phyloP scores from a whole-genome alignment of 2,797 vertebrate genomes.

The Fratercula arctica region DNA sequence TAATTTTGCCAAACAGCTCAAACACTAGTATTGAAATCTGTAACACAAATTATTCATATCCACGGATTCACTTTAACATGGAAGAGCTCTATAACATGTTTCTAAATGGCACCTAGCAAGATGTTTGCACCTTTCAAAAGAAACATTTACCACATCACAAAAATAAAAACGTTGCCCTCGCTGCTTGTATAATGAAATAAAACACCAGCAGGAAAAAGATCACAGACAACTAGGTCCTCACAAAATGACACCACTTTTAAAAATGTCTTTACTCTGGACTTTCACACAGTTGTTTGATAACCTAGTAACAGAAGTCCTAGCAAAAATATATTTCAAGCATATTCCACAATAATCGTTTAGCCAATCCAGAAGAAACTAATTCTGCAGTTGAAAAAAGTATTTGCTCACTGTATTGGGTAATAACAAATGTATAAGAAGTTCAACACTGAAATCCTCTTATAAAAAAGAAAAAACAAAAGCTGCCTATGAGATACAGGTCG shows the following conservation, averaged over 20 bases:
- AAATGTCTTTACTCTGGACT: not conserved
- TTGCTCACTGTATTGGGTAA: not conserved
- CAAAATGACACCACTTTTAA: not conserved
- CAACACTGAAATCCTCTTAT: not conserved
- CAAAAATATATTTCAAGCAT: not conserved
- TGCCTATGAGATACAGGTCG: not conserved
- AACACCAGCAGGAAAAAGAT: not conserved
- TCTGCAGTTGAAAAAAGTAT: not conserved
- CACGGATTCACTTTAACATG: not conserved
- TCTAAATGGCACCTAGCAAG: not conserved
- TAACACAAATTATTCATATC: not conserved
- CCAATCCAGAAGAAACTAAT: not conserved
- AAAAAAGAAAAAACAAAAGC: not conserved
- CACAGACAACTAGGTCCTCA: not conserved
- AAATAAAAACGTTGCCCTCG: not conserved
- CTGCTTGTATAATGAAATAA: not conserved
- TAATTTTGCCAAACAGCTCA: not conserved
- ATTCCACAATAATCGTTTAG: not conserved
- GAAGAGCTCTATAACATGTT: not conserved
- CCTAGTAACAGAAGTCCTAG: not conserved
- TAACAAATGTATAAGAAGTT: not conserved
- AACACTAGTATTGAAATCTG: not conserved
- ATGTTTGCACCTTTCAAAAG: not conserved
- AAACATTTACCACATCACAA: not conserved
- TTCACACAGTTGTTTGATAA: not conserved